phyloP scores from a whole-genome alignment of 30 jellyfish, hydroid and myxozoan species.

The Sanderia malayensis region DNA sequence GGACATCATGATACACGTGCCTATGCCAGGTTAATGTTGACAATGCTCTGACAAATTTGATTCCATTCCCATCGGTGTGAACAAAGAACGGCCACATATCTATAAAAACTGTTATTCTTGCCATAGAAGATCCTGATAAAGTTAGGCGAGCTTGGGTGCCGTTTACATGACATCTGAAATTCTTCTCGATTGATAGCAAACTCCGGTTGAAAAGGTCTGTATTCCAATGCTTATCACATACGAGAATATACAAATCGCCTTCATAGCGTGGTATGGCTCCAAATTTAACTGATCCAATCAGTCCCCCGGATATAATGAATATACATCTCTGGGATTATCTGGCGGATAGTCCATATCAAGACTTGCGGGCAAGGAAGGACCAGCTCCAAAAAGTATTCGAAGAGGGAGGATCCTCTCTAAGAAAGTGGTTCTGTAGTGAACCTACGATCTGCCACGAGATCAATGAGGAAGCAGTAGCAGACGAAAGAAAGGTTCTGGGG shows the following conservation, averaged over 20 bases:
- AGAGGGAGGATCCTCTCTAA: no score
- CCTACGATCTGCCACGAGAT: no score
- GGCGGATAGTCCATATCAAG: no score
- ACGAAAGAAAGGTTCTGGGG: no score
- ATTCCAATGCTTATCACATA: slow-evolving; percentile 29
- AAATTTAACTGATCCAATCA: slow-evolving; percentile 45
- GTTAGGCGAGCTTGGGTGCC: neutral
- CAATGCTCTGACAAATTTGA: slow-evolving; percentile 18
- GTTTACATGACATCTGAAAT: slow-evolving; percentile 6
- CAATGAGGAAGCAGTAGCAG: no score
- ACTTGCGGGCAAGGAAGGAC: no score
- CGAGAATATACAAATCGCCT: slow-evolving; percentile 38
- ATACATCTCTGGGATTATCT: no score
- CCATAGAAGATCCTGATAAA: slow-evolving; percentile 39
- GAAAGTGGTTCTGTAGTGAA: no score
- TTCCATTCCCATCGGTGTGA: neutral
- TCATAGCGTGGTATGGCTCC: slow-evolving; percentile 46
- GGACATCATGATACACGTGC: no score
- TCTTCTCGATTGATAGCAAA: neutral
- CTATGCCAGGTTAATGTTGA: slow-evolving; percentile 33
- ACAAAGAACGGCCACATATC: slow-evolving; percentile 59
- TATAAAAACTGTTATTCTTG: slow-evolving; percentile 18
- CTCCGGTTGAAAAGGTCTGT: neutral
- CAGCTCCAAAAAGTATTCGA: no score
- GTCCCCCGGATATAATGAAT: no score